Percentiles rank a stretch among this genome's conserved stretches.
These are phyloP conservation scores for Clarias pachynema DNA, from an alignment of 2,797 vertebrate genomes.

Conservation along the genomic window DNA sequence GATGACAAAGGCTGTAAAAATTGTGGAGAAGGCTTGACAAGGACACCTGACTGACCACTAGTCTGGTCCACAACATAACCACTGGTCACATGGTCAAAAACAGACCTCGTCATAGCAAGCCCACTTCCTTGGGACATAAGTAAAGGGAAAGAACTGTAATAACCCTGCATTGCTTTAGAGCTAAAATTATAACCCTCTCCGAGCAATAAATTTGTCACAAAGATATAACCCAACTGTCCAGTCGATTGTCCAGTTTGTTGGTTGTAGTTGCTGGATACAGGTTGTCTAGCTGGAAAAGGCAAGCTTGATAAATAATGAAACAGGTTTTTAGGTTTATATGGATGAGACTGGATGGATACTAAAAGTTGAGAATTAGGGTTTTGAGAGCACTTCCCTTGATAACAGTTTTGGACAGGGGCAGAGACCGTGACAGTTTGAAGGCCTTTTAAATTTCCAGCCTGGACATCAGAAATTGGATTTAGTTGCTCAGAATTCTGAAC, in stretches of 20 bases:
- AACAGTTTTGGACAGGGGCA: no score
- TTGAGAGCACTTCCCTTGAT: background rate
- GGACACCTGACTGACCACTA: background rate
- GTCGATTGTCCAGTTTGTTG: background rate
- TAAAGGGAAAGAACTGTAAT: background rate
- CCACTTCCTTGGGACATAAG: background rate
- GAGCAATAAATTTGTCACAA: background rate
- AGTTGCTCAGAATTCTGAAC: background rate
- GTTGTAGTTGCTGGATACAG: background rate
- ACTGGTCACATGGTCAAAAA: background rate
- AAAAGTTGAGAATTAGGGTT: background rate
- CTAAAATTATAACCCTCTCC: background rate
- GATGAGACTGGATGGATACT: background rate
- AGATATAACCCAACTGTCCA: background rate
- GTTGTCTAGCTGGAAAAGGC: background rate
- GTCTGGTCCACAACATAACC: background rate
- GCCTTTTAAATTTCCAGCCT: background rate
- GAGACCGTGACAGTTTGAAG: background rate
- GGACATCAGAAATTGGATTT: background rate
- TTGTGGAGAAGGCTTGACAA: background rate
- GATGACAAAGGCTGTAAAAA: background rate
- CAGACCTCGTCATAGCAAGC: background rate
- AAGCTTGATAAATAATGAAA: background rate
- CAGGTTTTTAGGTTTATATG: background rate
- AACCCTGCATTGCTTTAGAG: background rate